A percentile compares a stretch with the other conserved stretches of the same genome.
These are phyloP conservation scores for Apamea epomidion DNA, from an alignment of 2,888 invertebrate species.

Conservation along the genomic window DNA sequence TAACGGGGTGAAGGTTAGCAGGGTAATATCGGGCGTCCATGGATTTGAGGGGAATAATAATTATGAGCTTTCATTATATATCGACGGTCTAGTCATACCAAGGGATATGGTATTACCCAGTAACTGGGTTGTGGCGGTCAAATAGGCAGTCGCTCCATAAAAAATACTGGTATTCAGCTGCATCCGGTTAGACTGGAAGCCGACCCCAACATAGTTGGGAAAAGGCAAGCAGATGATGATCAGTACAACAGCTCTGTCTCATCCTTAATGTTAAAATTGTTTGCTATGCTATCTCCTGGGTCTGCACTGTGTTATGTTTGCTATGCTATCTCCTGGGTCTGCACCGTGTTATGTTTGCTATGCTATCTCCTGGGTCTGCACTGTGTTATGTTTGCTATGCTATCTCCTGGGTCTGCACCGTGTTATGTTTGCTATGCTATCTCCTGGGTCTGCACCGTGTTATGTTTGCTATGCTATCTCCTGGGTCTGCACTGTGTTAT, in stretches of 20 bases:
- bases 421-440: background rate
- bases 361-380: too few relatives aligned
- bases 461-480: too few relatives aligned
- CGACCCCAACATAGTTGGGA: background rate
- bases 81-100: background rate
- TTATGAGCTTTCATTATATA: background rate
- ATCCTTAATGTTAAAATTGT: background rate
- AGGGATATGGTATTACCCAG: background rate
- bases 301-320: background rate
- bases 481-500: too few relatives aligned
- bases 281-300: background rate
- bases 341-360: too few relatives aligned
- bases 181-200: background rate
- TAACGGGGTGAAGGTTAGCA: slow-evolving; percentile 17
- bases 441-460: background rate
- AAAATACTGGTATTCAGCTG: background rate
- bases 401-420: too few relatives aligned
- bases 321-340: too few relatives aligned
- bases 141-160: background rate
- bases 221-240: background rate
- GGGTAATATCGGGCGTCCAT: background rate
- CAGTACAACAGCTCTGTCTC: background rate
- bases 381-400: too few relatives aligned
- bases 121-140: background rate
- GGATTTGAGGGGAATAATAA: background rate